phyloP scores from a whole-genome alignment of 1,140 invertebrate genomes.

The Branchinecta lynchi region DNA sequence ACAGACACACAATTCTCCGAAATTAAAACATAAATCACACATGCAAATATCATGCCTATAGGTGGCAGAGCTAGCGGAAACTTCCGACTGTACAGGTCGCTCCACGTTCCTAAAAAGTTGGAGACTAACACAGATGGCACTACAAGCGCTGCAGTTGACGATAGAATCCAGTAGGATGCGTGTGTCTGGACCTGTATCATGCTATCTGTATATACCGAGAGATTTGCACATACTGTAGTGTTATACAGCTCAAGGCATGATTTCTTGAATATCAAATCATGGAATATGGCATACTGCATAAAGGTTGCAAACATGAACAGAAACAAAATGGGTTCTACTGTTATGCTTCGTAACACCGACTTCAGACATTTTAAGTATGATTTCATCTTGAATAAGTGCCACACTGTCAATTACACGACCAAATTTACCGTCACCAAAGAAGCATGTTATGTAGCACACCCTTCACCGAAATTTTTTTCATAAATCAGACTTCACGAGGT shows the following conservation, averaged over 20 bases:
- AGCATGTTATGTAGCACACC: too few relatives aligned
- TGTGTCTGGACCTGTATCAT: conserved; percentile 29
- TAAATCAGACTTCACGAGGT: too few relatives aligned
- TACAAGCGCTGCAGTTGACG: conserved; percentile 31
- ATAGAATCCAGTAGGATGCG: conserved; percentile 32
- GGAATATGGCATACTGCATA: conserved; percentile 32
- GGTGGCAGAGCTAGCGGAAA: conserved; percentile 34
- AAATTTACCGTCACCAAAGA: too few relatives aligned
- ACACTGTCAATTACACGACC: too few relatives aligned
- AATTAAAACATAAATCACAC: conserved; percentile 31
- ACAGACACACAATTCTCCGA: conserved; percentile 28
- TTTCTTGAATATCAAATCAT: conserved; percentile 34
- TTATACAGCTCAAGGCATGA: conserved; percentile 28
- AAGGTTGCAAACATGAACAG: conserved; percentile 36
- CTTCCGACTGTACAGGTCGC: conserved; percentile 34
- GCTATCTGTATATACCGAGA: conserved; percentile 24
- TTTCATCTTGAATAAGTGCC: too few relatives aligned
- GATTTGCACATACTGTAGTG: conserved; percentile 25
- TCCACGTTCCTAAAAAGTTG: conserved; percentile 31
- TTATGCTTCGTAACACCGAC: neutral
- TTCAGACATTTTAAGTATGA: too few relatives aligned
- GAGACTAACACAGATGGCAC: conserved; percentile 32
- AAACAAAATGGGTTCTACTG: conserved; percentile 38
- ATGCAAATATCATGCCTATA: conserved; percentile 30
- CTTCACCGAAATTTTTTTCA: too few relatives aligned